Base-by-base conservation (phyloP, 2,113 vertebrate species). In the Herpailurus yagouaroundi region DNA sequence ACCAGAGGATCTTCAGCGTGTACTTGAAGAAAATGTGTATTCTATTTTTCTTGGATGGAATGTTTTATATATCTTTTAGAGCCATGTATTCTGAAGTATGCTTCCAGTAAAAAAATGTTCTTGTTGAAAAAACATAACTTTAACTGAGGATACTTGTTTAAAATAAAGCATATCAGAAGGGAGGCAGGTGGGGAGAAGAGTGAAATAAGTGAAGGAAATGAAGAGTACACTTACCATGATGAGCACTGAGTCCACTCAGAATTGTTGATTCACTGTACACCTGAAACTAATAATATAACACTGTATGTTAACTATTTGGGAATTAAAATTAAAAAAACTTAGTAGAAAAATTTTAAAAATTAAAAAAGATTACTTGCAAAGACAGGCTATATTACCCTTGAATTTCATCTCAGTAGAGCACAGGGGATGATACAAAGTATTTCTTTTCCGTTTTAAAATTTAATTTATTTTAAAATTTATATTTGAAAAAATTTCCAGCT, bases 321-420 rank as follows among this genome's bases (percentile, higher is more conserved):
- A 71, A 71, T 21, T 71, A 69, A 69, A 69, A 21, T 69, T 69
- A 21, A 36, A 71, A 36, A 36, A 36, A 68, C 14, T n/a, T 18
- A 68, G n/a, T 71, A 36, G 68, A 21, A 71, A 71, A 71, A 13
- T 55, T 55, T 21, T 8, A 69, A 69, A 69, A 68, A 68, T 31
- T 0, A 31, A 64, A 71, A 25, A 81, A 60, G 81, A 29, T 38
- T 89, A 71, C 73, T 33, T 81, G 33, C 81, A 66, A 89, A 63
- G 29, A 38, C 31, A 90, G 21, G 83, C 48, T 94, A 95, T 68
- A 55, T 93, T 84, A 88, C 15, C 19, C n/a, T 95, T 64, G 45
- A 89, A 91, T 93, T 96, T 94, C 25, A 94, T 55, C 69, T 90
- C 19, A 79, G 48, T 85, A 80, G 25, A 94, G 25, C 21, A 95